Percentiles rank a stretch among this genome's conserved stretches.
Conservation (phyloP, 2,888 invertebrate genomes). For the Heliothis peltigera region DNA sequence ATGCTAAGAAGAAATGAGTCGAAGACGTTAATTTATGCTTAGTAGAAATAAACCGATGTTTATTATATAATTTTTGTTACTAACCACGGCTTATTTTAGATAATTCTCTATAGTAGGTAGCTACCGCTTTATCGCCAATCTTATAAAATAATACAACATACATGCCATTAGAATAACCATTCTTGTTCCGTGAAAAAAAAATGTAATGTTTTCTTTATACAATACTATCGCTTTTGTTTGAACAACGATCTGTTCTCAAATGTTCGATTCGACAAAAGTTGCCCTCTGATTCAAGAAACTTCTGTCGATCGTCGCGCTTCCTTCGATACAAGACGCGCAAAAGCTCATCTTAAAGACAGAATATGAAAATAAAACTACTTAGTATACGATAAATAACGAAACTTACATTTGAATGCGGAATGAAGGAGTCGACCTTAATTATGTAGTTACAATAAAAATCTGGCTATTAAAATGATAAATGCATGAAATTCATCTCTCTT, state of each 20-base stretch:
- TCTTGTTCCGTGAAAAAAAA: no score
- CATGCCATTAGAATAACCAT: no score
- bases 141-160: no score
- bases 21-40: not conserved
- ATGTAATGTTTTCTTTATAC: not conserved
- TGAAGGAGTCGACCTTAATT: not conserved
- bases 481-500: not conserved
- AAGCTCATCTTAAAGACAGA: constrained; percentile 38
- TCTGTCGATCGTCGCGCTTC: constrained; percentile 36
- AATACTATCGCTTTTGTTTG: constrained; percentile 23
- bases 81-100: no score
- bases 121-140: no score
- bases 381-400: constrained; percentile 31
- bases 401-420: constrained; percentile 8
- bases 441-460: not conserved
- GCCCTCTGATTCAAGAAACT: constrained; percentile 46
- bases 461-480: not conserved
- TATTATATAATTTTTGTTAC: no score
- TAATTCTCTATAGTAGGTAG: no score
- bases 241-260: constrained; percentile 31
- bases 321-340: constrained; percentile 24
- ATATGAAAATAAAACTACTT: constrained; percentile 19
- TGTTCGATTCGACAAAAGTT: constrained; percentile 40
- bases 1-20: not conserved
- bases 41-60: no score